Base-by-base conservation (phyloP, 2,113 vertebrate genomes). In the Merops nubicus region DNA sequence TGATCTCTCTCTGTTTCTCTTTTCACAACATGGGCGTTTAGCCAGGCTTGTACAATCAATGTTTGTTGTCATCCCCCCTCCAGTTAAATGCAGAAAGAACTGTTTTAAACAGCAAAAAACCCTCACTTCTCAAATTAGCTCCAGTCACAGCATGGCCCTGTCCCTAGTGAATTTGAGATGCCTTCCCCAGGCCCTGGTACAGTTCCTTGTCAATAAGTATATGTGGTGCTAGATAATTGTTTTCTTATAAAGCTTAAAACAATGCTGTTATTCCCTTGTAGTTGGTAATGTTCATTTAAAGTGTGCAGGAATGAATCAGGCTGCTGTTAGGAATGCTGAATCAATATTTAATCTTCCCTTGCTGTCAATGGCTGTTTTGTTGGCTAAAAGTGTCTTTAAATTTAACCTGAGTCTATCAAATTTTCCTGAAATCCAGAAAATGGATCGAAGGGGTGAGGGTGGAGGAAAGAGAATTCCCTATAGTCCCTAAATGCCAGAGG, bases 331-430 rank as follows among this genome's bases (percentile, higher is more conserved):
- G 85, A 10, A 4, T 36, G 40, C 60, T 45, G 73, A 64, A 95
- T 94, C 72, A 53, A 94, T 96, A 93, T 91, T 95, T 95, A 96
- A 92, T 73, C 90, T 93, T 50, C 70, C 74, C 89, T 69, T 84
- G 83, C 82, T 85, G 80, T 54, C 31, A 8, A 65, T 86, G 69
- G 33, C 68, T 93, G 28, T 87, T 97, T 36, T 79, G 75, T 74
- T 97, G 83, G 6, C 81, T 87, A 53, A 47, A 93, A 78, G 45
- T 51, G 60, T 33, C 94, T 95, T 95, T 96, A 72, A 57, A 2
- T 81, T 79, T 23, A 83, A 93, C 82, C 74, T 11, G 23, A 93
- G 36, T 33, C 72, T 53, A 31, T 62, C 63, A 88, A 72, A 74
- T 73, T 74, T 34, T 78, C 77, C 69, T 77, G 72, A 86, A 89